Evolutionary conservation across 2,888 invertebrate species (phyloP).

Genomic region (Epinotia brunnichana): DNA sequence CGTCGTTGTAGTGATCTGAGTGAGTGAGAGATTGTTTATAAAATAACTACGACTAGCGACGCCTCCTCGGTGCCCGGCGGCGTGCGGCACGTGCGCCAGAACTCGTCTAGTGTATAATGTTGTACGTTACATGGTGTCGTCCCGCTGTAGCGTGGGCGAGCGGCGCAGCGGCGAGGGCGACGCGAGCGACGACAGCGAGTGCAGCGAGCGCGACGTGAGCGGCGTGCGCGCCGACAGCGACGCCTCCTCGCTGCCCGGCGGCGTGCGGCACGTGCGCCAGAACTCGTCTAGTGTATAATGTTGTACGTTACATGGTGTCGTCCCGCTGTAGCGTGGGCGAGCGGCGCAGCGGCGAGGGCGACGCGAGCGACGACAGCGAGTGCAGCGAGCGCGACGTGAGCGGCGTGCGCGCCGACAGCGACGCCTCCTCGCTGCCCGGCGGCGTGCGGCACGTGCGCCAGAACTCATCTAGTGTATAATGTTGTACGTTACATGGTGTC

Average conservation of each 20-base stretch:
- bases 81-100: no score
- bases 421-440: slow-evolving; percentile 78
- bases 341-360: slow-evolving; percentile 60
- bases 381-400: slow-evolving; percentile 78
- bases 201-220: slow-evolving; percentile 77
- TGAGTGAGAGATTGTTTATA: no score
- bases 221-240: slow-evolving; percentile 69
- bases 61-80: no score
- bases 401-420: slow-evolving; percentile 74
- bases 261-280: slow-evolving; percentile 76
- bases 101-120: background rate
- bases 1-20: no score
- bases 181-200: slow-evolving; percentile 73
- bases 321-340: slow-evolving; percentile 74
- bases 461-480: slow-evolving; percentile 18
- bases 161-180: slow-evolving; percentile 61
- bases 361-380: slow-evolving; percentile 76
- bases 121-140: slow-evolving; percentile 67
- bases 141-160: slow-evolving; percentile 73
- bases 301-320: slow-evolving; percentile 67
- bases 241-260: slow-evolving; percentile 57
- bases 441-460: slow-evolving; percentile 77
- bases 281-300: slow-evolving; percentile 44
- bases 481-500: slow-evolving; percentile 69
- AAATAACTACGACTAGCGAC: no score